phyloP scores from a whole-genome alignment of 1,140 invertebrate species.

The Bactericera cockerelli region DNA sequence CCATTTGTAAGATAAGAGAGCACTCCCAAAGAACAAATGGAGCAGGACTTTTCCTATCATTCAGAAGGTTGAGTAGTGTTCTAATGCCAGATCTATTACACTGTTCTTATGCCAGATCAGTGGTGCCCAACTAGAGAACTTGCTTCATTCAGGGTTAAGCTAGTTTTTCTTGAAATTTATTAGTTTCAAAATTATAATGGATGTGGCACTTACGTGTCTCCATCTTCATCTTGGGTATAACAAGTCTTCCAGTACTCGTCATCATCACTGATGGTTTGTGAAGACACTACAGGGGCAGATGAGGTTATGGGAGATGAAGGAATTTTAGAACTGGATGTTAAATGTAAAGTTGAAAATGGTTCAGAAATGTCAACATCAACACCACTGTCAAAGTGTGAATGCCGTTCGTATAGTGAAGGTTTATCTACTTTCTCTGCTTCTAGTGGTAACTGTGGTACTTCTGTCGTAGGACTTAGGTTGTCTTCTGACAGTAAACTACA shows the following conservation, averaged over 20 bases:
- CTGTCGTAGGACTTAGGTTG: constrained; percentile 16
- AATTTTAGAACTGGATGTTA: constrained; percentile 26
- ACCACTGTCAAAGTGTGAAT: constrained; percentile 30
- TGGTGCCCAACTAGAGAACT: too few species aligned
- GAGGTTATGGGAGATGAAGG: too few species aligned
- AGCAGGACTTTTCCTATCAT: too few species aligned
- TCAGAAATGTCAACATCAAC: constrained; percentile 35
- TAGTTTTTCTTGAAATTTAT: too few species aligned
- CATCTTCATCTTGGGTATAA: constrained; percentile 47
- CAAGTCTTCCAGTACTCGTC: constrained; percentile 36
- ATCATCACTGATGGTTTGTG: constrained; percentile 16
- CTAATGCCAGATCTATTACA: too few species aligned
- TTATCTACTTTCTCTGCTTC: constrained; percentile 12
- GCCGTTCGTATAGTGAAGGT: background rate
- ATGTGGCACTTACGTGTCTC: constrained; percentile 54
- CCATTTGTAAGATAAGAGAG: too few species aligned
- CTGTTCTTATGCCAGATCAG: too few species aligned
- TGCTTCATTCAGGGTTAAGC: too few species aligned
- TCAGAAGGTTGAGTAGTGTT: too few species aligned
- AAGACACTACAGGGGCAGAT: constrained; percentile 11
- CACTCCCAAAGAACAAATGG: too few species aligned
- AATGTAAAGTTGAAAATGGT: constrained; percentile 33
- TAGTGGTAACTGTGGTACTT: constrained; percentile 16
- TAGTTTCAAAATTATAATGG: too few species aligned
- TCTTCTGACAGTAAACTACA: constrained; percentile 15